Evolutionary conservation across 2,113 vertebrate species (phyloP), one percentile per base, ranked within the genome.

Genomic region (Aegithalos caudatus): DNA sequence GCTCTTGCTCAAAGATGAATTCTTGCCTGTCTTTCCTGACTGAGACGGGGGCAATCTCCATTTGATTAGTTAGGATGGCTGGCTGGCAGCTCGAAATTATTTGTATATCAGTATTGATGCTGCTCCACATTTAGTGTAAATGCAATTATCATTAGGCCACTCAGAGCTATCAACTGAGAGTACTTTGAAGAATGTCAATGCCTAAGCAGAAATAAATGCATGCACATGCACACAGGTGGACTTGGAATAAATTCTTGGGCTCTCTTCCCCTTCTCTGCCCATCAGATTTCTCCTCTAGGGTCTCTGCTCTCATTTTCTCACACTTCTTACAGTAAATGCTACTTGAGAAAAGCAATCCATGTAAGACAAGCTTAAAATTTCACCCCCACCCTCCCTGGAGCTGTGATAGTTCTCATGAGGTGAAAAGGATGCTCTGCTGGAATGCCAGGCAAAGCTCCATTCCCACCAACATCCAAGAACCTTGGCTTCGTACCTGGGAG

Each of bases 131-230:
- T 79, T 92, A 92, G 86, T 81, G 77, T 83, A 96, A 96, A 95
- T 80, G 78, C 78, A 92, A 94, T 96, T 88, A 96, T 88, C 93
- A 94, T 94, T 92, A 97, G 88, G 77, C 71, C 70, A 93, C 86
- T 94, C 87, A 89, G 86, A 95, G 73, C 89, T 69, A 94, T 79
- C 72, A 94, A 29, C 88, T 22, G 37, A 69, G 78, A 95, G 80
- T 60, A 84, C 88, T 93, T 61, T 56, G 90, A 96, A 77, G 88
- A 93, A 86, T 53, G 83, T 81, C 90, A 93, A 2, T 70, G 77
- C 67, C 67, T 74, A 48, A 92, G 53, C 14, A 88, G 67, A 60
- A 92, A 90, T 88, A 90, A 93, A 92, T 83, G 82, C 64, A 81
- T n/a, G 77, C 33, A 21, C 65, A 44, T 21, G 70, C 61, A 82